These are phyloP conservation scores for Myzus persicae DNA, from an alignment of 1,140 invertebrate genomes.

Conservation along the genomic window DNA sequence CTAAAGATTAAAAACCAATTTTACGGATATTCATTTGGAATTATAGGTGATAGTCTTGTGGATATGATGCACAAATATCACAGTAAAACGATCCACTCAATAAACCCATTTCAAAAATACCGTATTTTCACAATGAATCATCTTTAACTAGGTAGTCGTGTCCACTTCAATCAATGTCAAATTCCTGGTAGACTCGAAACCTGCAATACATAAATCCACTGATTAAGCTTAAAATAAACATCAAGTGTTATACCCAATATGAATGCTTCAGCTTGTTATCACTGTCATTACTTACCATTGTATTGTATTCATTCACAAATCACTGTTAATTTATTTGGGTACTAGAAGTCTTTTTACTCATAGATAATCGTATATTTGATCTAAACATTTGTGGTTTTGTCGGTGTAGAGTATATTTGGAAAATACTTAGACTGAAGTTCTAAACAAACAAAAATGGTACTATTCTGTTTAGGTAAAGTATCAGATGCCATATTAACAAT, in stretches of 20 bases:
- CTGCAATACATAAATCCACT: not conserved
- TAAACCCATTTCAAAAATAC: not conserved
- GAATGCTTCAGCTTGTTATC: not conserved
- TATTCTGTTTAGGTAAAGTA: not conserved
- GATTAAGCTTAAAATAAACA: not conserved
- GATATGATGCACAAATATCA: not conserved
- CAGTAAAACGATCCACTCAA: not conserved
- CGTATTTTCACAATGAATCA: not conserved
- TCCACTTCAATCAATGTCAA: slow-evolving; percentile 8
- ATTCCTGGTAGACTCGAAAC: not conserved
- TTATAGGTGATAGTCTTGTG: not conserved
- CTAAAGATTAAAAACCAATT: not conserved
- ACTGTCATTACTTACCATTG: not conserved
- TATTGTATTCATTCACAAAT: not conserved
- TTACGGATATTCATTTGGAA: not conserved
- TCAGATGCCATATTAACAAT: not conserved
- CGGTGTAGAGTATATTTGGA: not conserved
- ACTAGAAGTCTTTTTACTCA: not conserved
- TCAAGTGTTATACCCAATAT: not conserved
- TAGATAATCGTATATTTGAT: not conserved
- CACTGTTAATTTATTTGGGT: not conserved
- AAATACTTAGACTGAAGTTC: not conserved
- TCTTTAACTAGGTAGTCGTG: not conserved
- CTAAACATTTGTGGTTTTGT: too few relatives aligned
- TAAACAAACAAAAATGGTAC: not conserved